Percentiles rank a stretch among this genome's conserved stretches.
These are phyloP conservation scores for Onychomys arenicola DNA, from an alignment of 2,797 vertebrate species.

Conservation along the genomic window DNA sequence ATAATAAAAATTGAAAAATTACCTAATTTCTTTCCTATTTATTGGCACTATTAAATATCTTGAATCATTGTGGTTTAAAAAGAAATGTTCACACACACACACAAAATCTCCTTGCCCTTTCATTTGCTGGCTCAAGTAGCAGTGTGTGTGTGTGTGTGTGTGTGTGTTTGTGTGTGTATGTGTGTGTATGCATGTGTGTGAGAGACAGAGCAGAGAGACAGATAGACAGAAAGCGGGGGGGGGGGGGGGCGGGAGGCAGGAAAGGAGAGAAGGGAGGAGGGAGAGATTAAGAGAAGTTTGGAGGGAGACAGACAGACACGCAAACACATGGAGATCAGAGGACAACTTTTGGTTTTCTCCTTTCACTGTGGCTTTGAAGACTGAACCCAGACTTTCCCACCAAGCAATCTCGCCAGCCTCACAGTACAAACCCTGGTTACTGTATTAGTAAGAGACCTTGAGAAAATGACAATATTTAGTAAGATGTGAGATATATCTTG, in stretches of 20 bases:
- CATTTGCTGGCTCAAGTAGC: not conserved
- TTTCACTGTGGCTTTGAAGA: not conserved
- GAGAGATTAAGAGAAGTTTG: not conserved
- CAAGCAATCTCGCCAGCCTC: not conserved
- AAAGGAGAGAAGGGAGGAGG: too few relatives aligned
- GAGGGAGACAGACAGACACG: not conserved
- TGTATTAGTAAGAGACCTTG: conserved; percentile 45
- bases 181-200: not conserved
- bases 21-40: conserved; percentile 30
- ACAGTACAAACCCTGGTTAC: conserved; percentile 6
- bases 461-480: conserved; percentile 30
- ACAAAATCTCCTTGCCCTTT: conserved; percentile 1
- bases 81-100: not conserved
- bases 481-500: conserved; percentile 19
- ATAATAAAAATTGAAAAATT: conserved; percentile 20
- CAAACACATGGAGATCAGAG: not conserved
- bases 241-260: too few relatives aligned
- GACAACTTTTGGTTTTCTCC: not conserved
- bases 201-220: not conserved
- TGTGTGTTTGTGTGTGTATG: too few relatives aligned
- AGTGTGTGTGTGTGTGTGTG: not conserved
- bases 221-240: not conserved
- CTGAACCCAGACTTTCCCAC: not conserved
- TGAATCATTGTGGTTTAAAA: conserved; percentile 39
- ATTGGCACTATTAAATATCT: conserved; percentile 32